A percentile compares a stretch with the other conserved stretches of the same genome.
phyloP scores from a whole-genome alignment of 2,797 vertebrate genomes.

The Enteromius unitaeniatus region DNA sequence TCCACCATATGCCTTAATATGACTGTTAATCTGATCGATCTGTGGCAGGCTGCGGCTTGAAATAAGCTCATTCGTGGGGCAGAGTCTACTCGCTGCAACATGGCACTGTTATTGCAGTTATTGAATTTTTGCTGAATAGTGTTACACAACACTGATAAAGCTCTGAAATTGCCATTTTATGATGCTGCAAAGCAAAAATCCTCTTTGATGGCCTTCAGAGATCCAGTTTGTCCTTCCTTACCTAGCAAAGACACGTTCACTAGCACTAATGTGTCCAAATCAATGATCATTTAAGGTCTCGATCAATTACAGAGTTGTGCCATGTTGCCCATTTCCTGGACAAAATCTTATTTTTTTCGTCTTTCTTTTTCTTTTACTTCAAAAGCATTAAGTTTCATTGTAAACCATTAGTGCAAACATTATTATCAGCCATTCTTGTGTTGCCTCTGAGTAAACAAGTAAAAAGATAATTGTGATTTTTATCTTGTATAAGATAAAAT shows the following conservation, averaged over 20 bases:
- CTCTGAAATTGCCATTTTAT: slow-evolving; percentile 19
- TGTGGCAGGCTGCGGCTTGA: background rate
- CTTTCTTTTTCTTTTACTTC: background rate
- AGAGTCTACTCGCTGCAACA: background rate
- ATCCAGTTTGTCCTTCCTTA: background rate
- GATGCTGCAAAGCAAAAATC: slow-evolving; percentile 5
- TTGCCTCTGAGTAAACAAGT: background rate
- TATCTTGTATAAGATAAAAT: background rate
- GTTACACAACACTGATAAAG: slow-evolving; percentile 3
- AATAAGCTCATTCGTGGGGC: background rate
- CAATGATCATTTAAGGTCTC: background rate
- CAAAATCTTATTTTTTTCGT: background rate
- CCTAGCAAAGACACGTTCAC: background rate
- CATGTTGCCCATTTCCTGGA: background rate
- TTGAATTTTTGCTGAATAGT: slow-evolving; percentile 18
- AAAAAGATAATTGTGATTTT: background rate
- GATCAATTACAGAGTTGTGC: background rate
- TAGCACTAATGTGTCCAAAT: background rate
- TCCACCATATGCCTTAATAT: background rate
- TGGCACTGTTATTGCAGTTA: background rate
- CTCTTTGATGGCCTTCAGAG: background rate
- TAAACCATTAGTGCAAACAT: background rate
- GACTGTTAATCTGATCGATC: slow-evolving; percentile 21
- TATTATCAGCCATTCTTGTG: background rate
- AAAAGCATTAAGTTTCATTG: background rate